Conservation (phyloP, 2,797 vertebrate genomes). For the Phoeniculus purpureus region DNA sequence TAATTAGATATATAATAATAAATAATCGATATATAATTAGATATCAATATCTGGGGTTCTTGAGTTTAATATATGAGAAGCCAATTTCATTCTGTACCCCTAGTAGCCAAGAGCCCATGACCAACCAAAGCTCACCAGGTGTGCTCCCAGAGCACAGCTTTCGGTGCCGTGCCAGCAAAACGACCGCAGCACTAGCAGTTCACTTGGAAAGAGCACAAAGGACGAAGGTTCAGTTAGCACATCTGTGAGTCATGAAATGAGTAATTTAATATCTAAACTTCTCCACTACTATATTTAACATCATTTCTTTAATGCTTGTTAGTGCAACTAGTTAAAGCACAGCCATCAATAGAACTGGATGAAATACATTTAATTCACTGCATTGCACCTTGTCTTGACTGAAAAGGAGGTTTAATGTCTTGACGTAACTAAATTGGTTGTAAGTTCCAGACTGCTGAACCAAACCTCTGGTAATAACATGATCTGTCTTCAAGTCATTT, state of each 20-base stretch:
- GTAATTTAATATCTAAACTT: not conserved
- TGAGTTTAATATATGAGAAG: not conserved
- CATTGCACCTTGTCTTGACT: not conserved
- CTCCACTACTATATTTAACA: not conserved
- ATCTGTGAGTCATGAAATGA: not conserved
- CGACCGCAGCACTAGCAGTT: not conserved
- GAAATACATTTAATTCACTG: not conserved
- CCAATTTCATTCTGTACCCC: not conserved
- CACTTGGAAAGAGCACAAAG: not conserved
- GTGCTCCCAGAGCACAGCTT: not conserved
- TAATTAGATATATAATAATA: too few relatives aligned
- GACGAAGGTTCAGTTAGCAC: not conserved
- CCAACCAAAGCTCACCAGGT: not conserved
- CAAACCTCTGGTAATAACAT: conserved; percentile 70
- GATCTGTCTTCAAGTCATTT: conserved; percentile 65
- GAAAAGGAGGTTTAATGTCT: conserved; percentile 19
- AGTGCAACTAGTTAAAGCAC: conserved; percentile 39
- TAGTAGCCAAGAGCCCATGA: not conserved
- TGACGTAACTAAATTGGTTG: conserved; percentile 65
- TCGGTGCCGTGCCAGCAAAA: not conserved
- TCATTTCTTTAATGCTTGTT: not conserved
- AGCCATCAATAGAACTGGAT: conserved; percentile 1
- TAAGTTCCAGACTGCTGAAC: conserved; percentile 73
- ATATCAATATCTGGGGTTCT: not conserved
- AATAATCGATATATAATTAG: too few relatives aligned